Evolutionary conservation across 2,113 vertebrate species (phyloP), one percentile per base, ranked within the genome.

Genomic region (Otolemur garnettii): DNA sequence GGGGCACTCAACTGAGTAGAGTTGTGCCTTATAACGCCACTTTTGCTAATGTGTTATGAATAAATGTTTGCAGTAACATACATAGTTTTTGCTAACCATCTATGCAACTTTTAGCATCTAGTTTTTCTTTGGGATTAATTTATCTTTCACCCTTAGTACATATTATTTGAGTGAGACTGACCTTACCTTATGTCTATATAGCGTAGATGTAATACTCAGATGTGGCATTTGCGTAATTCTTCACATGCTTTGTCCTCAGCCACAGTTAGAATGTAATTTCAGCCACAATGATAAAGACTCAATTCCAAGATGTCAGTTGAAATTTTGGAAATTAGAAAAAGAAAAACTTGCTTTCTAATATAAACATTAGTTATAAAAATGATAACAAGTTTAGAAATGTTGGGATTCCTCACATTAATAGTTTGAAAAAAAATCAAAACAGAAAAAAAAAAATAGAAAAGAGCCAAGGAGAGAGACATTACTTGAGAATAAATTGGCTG

Each of bases 371-470:
- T 17, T 95, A 15, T 82, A 74, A 59, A 80, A 84, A 42, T 89
- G 19, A 87, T 12, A 38, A 38, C 33, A 15, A 96, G 14, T 88
- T 55, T 93, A 53, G 22, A 96, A 94, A 90, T 75, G 22, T 68
- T 42, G 87, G 9, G 7, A 64, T 93, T 87, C 19, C 93, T 50
- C 7, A 78, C n/a, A 83, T 93, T 9, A 77, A 50, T 2, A 26
- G 11, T 64, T 2, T 93, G 59, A 94, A 79, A 87, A 87, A 62
- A 82, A 45, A 77, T 92, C 74, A 82, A 89, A 92, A 79, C 7
- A 71, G 24, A 13, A 62, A 78, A 87, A 64, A 83, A 57, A 60
- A 17, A 12, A 12, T 21, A 78, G 50, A 72, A 62, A n/a, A 64
- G 42, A 91, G 3, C 77, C 12, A 74, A 26, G 35, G 66, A 81